These are phyloP conservation scores for Athalia cordata DNA, from an alignment of 2,888 invertebrate genomes.

Conservation along the genomic window DNA sequence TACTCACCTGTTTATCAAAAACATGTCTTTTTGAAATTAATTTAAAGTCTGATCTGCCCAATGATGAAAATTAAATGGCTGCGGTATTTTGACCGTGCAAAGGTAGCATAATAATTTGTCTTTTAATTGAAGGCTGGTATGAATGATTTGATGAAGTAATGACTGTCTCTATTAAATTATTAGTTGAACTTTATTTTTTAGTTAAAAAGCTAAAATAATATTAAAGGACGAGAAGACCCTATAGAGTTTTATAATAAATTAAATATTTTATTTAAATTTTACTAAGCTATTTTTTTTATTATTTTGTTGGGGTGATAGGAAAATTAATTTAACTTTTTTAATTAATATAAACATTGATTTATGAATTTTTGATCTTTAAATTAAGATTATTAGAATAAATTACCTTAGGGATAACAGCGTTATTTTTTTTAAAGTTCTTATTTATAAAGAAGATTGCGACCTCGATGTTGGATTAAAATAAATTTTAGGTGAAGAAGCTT, in stretches of 20 bases:
- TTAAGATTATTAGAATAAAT: slow-evolving; percentile 82
- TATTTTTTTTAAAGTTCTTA: slow-evolving; percentile 85
- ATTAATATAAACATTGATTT: slow-evolving; percentile 68
- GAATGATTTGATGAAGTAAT: slow-evolving; percentile 83
- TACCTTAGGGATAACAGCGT: slow-evolving; percentile 92
- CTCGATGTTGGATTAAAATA: slow-evolving; percentile 92
- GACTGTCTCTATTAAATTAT: slow-evolving; percentile 77
- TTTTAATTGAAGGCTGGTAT: slow-evolving; percentile 88
- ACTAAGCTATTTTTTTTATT: slow-evolving; percentile 68
- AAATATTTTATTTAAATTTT: slow-evolving; percentile 69
- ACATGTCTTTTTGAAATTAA: slow-evolving; percentile 81
- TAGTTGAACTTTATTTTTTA: slow-evolving; percentile 77
- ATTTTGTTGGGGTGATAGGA: slow-evolving; percentile 82
- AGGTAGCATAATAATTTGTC: slow-evolving; percentile 89
- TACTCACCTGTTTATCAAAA: slow-evolving; percentile 86
- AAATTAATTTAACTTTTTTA: slow-evolving; percentile 78
- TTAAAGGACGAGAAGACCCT: slow-evolving; percentile 88
- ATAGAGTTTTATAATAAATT: slow-evolving; percentile 80
- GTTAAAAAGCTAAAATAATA: slow-evolving; percentile 81
- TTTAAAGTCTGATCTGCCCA: slow-evolving; percentile 84
- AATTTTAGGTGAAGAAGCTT: slow-evolving; percentile 81
- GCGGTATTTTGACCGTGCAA: slow-evolving; percentile 87
- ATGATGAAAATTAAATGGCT: slow-evolving; percentile 83
- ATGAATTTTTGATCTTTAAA: slow-evolving; percentile 76
- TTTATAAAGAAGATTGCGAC: slow-evolving; percentile 86